Base-by-base conservation (phyloP, 2,113 vertebrate genomes). In the Poeciliopsis occidentalis region DNA sequence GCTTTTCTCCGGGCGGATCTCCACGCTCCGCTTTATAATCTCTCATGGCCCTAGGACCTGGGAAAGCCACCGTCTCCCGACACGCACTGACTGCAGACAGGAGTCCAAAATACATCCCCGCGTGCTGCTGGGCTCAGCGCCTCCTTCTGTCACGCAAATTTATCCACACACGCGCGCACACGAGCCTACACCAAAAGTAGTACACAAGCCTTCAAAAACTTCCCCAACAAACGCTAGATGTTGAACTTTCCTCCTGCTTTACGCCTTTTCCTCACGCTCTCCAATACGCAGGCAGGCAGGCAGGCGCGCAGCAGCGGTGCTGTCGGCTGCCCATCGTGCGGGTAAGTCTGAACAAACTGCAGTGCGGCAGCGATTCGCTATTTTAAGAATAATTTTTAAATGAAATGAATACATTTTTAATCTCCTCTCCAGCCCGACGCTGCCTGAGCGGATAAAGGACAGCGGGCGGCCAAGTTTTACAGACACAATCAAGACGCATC, bases 291-390 rank as follows among this genome's bases (percentile, higher is more conserved):
- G n/a, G n/a, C n/a, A n/a, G n/a, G 13, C 63, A 12, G 17, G 13
- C 44, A 17, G 44, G 44, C 67, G 3, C 65, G 66, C 47, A 29
- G 19, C 71, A 60, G 60, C 39, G 66, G 75, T 57, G 34, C n/a
- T n/a, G n/a, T n/a, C 79, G 75, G 74, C 70, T 22, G 32, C 82
- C 51, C 78, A 75, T 78, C 76, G 62, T 64, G 67, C 82, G 62
- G 77, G 26, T 69, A 80, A 83, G 70, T 83, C 62, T 73, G 67
- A 31, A 39, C 81, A 82, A 92, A 91, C 92, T 93, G 93, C 93
- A 93, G 87, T 94, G 93, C 92, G 92, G 92, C 92, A 93, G 85
- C 85, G 34, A 57, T 81, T 85, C 80, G 81, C 88, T 88, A 86
- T 91, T 92, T 92, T 87, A 90, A 85, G 79, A 84, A 83, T 88